phyloP scores from a whole-genome alignment of 1,140 invertebrate species.

The Tyrophagus putrescentiae region DNA sequence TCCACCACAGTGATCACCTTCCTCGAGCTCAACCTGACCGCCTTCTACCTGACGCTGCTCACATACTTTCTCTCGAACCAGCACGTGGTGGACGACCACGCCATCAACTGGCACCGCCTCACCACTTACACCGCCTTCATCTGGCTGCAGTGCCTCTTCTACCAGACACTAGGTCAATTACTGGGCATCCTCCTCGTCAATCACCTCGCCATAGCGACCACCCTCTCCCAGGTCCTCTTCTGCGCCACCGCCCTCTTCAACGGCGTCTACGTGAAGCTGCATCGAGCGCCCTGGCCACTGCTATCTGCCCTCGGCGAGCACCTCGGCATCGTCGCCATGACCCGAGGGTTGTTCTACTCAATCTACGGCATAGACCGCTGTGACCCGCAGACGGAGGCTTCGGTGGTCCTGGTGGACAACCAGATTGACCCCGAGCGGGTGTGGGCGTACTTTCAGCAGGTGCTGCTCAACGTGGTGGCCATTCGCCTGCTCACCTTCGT shows the following conservation, averaged over 20 bases:
- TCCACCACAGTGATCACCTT: too few species aligned
- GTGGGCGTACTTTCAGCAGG: neutral
- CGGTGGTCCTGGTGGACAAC: neutral
- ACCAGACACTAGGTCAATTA: neutral
- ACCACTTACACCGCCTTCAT: neutral
- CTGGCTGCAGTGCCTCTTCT: neutral
- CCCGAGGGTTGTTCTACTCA: neutral
- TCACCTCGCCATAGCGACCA: neutral
- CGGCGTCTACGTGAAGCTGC: neutral
- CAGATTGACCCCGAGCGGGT: neutral
- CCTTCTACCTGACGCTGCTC: too few species aligned
- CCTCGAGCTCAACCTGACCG: too few species aligned
- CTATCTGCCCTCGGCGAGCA: neutral
- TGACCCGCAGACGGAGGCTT: neutral
- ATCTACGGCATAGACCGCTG: conserved; percentile 8
- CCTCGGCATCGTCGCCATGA: neutral
- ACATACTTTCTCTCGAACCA: too few species aligned
- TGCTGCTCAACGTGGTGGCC: neutral
- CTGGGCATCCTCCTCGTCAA: neutral
- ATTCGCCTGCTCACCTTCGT: neutral
- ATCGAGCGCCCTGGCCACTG: neutral
- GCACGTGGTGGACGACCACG: neutral
- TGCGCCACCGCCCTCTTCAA: neutral
- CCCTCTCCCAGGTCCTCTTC: too few species aligned
- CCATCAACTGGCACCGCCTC: neutral